A percentile compares a stretch with the other conserved stretches of the same genome.
These are phyloP conservation scores for Pedetes capensis DNA, from an alignment of 2,113 vertebrate species.

Conservation along the genomic window DNA sequence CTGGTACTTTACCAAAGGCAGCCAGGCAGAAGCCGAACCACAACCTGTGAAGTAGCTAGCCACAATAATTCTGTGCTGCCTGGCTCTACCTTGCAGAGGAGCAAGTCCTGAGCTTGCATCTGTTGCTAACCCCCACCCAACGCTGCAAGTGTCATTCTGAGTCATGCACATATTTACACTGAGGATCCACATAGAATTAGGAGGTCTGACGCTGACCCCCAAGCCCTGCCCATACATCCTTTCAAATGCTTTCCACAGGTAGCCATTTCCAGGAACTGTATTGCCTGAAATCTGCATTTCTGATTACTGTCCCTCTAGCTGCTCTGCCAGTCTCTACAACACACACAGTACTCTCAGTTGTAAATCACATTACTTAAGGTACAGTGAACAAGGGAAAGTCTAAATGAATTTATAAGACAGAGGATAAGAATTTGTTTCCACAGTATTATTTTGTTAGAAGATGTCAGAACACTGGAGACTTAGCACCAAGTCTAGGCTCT, in stretches of 20 bases:
- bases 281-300: not conserved
- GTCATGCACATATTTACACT: accelerated
- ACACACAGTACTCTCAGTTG: accelerated
- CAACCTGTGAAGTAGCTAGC: not conserved
- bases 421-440: not conserved
- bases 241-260: not conserved
- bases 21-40: not conserved
- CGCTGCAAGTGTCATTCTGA: too few relatives aligned
- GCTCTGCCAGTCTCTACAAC: not conserved
- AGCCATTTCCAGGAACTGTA: too few relatives aligned
- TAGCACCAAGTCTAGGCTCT: not conserved
- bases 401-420: not conserved
- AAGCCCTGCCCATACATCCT: not conserved
- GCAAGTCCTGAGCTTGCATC: too few relatives aligned
- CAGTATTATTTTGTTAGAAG: too few relatives aligned
- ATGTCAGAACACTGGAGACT: not conserved
- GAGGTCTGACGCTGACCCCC: not conserved
- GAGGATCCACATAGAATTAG: not conserved
- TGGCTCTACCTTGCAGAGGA: accelerated
- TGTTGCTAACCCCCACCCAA: too few relatives aligned
- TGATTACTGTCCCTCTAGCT: too few relatives aligned
- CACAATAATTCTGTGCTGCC: not conserved
- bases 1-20: too few relatives aligned
- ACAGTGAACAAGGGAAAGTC: not conserved
- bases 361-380: not conserved